These are phyloP conservation scores for Salminus brasiliensis DNA, from an alignment of 2,113 vertebrate species.

Conservation along the genomic window DNA sequence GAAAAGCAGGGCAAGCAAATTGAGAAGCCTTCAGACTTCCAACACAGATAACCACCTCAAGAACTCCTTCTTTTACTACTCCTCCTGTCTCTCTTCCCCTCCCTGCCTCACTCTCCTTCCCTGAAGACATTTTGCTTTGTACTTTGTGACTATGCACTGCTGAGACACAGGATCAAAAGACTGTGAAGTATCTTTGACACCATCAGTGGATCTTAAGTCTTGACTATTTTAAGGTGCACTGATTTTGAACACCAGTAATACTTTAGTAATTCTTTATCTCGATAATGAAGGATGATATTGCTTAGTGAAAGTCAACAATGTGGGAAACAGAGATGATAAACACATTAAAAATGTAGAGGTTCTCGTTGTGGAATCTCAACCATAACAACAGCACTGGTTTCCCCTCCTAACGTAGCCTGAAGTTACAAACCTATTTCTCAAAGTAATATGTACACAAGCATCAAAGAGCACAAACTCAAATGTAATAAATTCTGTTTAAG, in stretches of 20 bases:
- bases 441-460: slow-evolving; percentile 10
- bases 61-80: slow-evolving; percentile 37
- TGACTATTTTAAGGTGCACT: not conserved
- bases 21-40: slow-evolving; percentile 48
- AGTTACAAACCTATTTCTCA: slow-evolving; percentile 2
- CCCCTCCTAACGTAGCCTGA: slow-evolving; percentile 17
- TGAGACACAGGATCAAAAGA: slow-evolving; percentile 11
- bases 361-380: not conserved
- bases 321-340: not conserved
- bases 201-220: not conserved
- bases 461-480: slow-evolving; percentile 27
- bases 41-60: slow-evolving; percentile 51
- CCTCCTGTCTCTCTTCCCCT: slow-evolving; percentile 24
- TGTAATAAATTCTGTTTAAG: slow-evolving; percentile 7
- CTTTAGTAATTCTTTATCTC: not conserved
- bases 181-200: not conserved
- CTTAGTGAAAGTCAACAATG: not conserved
- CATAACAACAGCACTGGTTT: not conserved
- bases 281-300: not conserved
- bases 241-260: not conserved
- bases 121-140: not conserved
- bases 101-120: not conserved
- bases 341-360: slow-evolving; percentile 6
- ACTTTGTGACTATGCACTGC: not conserved
- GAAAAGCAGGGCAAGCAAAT: slow-evolving; percentile 47